Evolutionary conservation across 2,113 vertebrate species (phyloP), one percentile per base, ranked within the genome.

Genomic region (Lynx canadensis): DNA sequence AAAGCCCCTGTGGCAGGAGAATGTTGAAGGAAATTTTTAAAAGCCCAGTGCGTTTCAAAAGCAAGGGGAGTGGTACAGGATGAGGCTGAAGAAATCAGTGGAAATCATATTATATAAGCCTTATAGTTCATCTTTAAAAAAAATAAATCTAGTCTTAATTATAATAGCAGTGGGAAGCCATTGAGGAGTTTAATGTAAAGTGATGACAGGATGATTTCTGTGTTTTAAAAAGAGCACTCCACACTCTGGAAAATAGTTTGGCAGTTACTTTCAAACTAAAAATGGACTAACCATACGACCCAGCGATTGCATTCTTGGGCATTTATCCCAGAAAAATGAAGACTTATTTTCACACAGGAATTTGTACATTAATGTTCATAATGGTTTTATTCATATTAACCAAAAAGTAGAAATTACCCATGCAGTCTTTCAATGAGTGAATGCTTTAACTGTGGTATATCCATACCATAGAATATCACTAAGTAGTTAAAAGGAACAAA

Each of bases 261-360:
- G 88, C 83, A 91, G 41, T 91, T 94, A 38, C 50, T 96, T 96
- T 82, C 50, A 94, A 48, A 91, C 87, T 91, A 96, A 96, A 91
- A 96, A 90, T 86, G 38, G 66, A 80, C 68, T 68, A 90, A 86
- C 38, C 74, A 82, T 82, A 78, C 52, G 52, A 97, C 60, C 88
- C 41, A 87, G 74, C 57, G 86, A 76, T 60, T 94, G 66, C 74
- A 78, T 95, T 94, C 50, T 60, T 92, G 68, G 68, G 76, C 92
- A 87, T 87, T 91, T 86, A 76, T 88, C 68, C 68, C 93, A 92
- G 66, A 82, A 94, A 95, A 91, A 94, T 50, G 38, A 66, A 74
- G 86, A 91, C 33, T 94, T 97, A 94, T 33, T 95, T 93, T 94
- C 74, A 76, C 55, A 50, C 66, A 95, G 48, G 33, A 87, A 82